These are phyloP conservation scores for Microplitis demolitor DNA, from an alignment of 1,140 invertebrate genomes.

Conservation along the genomic window DNA sequence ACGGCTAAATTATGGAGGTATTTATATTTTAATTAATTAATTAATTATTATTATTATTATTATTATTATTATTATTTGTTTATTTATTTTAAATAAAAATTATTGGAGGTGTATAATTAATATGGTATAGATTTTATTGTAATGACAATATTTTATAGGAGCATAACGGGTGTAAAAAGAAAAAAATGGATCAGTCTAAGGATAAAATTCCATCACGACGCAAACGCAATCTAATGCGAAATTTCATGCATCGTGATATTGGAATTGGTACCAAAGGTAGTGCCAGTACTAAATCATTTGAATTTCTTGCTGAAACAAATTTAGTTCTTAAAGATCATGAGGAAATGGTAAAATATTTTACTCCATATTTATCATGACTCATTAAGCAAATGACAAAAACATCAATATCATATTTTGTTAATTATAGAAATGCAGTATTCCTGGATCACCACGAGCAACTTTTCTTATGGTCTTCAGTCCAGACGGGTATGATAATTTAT, in stretches of 20 bases:
- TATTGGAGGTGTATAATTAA: too few species aligned
- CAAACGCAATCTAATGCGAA: constrained; percentile 45
- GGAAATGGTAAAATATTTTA: constrained; percentile 56
- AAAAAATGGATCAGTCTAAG: constrained; percentile 4
- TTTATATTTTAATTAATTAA: neutral
- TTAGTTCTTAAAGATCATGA: constrained; percentile 60
- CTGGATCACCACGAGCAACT: constrained; percentile 75
- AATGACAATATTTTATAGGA: neutral
- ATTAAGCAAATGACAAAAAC: constrained; percentile 35
- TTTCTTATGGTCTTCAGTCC: constrained; percentile 87
- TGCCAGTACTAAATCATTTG: constrained; percentile 50
- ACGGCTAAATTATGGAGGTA: too few species aligned
- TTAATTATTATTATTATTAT: too few species aligned
- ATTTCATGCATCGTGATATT: constrained; percentile 52
- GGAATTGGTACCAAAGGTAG: constrained; percentile 44
- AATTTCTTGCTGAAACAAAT: constrained; percentile 62
- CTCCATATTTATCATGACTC: neutral
- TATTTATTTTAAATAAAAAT: too few species aligned
- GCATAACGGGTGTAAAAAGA: neutral
- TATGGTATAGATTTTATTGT: too few species aligned
- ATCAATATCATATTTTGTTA: too few species aligned
- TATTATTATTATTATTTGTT: neutral
- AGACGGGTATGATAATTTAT: constrained; percentile 69
- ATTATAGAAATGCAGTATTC: constrained; percentile 68
- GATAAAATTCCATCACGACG: neutral